These are phyloP conservation scores for Phalangium opilio DNA, from an alignment of 2,888 invertebrate species.

Conservation along the genomic window DNA sequence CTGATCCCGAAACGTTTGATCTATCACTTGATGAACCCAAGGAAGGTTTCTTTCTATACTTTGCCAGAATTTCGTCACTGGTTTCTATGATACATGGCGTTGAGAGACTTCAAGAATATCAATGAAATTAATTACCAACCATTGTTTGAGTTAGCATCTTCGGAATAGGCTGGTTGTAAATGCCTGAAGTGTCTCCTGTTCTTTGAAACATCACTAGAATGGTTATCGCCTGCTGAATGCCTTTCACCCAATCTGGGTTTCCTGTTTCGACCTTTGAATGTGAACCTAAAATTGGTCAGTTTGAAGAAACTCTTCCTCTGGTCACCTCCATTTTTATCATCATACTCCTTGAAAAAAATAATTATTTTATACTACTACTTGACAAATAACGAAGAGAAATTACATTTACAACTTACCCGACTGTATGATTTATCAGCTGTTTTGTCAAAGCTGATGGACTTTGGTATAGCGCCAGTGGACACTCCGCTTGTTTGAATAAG, in stretches of 20 bases:
- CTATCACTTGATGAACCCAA: constrained; percentile 30
- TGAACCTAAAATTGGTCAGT: constrained; percentile 45
- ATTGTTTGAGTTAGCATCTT: constrained; percentile 1
- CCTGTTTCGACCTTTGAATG: constrained; percentile 34
- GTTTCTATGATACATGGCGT: constrained; percentile 15
- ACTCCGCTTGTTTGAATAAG: constrained; percentile 6
- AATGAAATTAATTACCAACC: not conserved
- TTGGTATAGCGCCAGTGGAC: constrained; percentile 58
- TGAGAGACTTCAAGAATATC: constrained; percentile 5
- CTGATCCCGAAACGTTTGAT: constrained; percentile 10
- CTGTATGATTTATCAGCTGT: constrained; percentile 45
- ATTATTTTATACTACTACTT: too few relatives aligned
- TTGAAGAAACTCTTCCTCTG: constrained; percentile 52
- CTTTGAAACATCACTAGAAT: not conserved
- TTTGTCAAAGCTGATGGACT: constrained; percentile 81
- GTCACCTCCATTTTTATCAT: constrained; percentile 12
- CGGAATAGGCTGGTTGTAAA: constrained; percentile 4
- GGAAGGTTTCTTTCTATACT: constrained; percentile 52
- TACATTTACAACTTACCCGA: not conserved
- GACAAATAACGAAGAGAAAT: too few relatives aligned
- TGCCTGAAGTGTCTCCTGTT: constrained; percentile 1
- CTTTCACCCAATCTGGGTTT: constrained; percentile 5
- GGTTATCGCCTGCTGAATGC: not conserved
- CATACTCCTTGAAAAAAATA: constrained; percentile 25
- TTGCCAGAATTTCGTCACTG: constrained; percentile 54